Percentiles rank a stretch among this genome's conserved stretches.
Conservation (phyloP, 2,113 vertebrate genomes). For the Mesitornis unicolor region DNA sequence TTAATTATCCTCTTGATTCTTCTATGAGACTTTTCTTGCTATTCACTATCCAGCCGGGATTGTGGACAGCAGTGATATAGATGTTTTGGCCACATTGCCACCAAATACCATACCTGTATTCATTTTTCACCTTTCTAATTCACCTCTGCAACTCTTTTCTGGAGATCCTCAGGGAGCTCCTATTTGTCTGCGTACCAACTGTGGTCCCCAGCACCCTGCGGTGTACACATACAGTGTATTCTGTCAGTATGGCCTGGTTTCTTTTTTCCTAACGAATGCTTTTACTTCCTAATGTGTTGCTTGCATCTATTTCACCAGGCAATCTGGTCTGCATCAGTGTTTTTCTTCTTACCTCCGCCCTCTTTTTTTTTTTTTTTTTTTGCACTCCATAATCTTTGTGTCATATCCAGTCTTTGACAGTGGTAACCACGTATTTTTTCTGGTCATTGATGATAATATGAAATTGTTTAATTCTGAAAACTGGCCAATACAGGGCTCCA, state of each 20-base stretch:
- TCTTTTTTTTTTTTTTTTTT: neutral
- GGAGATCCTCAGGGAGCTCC: neutral
- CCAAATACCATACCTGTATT: neutral
- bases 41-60: neutral
- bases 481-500: neutral
- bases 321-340: constrained; percentile 34
- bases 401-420: neutral
- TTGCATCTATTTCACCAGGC: constrained; percentile 18
- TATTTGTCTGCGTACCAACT: neutral
- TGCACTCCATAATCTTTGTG: neutral
- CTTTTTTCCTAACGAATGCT: neutral
- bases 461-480: neutral
- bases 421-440: neutral
- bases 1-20: neutral
- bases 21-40: neutral
- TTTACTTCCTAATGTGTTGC: constrained; percentile 6
- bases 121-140: neutral
- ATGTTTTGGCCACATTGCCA: neutral
- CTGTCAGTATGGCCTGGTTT: neutral
- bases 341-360: neutral
- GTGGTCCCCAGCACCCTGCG: neutral
- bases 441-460: neutral
- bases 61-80: neutral
- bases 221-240: neutral
- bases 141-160: neutral